Evolutionary conservation across 2,888 invertebrate genomes (phyloP), one percentile per base, ranked within the genome.

Genomic region (Sinodicranocentrus sp.): DNA sequence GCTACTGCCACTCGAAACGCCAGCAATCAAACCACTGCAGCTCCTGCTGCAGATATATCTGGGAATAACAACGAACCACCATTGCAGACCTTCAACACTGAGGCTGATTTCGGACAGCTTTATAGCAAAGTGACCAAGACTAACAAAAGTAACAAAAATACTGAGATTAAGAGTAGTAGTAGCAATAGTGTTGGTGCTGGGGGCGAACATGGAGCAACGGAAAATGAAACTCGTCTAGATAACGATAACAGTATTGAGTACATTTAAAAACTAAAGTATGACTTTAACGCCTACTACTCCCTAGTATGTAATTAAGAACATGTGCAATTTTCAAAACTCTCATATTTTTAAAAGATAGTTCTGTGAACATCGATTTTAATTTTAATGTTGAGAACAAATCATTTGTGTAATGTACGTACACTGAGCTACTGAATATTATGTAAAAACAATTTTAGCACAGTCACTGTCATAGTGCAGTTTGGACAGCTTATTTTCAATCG

Each of bases 201-300:
- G 28, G 59, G 73, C 61, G 28, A 52, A 72, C 71, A 48, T 63
- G 75, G 71, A 48, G 8, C 17, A 21, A 79, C 15, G 23, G 70
- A 19, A 26, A 57, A 54, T 19, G 71, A 39, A 3, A 23, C 73
- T 23, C 61, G 54, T n/a, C 61, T 76, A 33, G 71, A 70, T 26
- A 84, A 83, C 48, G 85, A 87, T 43, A 86, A 83, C 86, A 87
- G 85, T 86, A 87, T 87, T 85, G 87, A 87, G 67, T 87, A 87
- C 52, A 85, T 87, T 65, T 87, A 84, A 68, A 39, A 33, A 33
- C 21, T 17, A 13, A 26, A 33, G 10, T 33, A 33, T 52, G 5
- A 52, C 19, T 52, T 15, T 52, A 43, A 33, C 33, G 10, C 10
- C 3, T 33, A 33, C 33, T 33, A 33, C 33, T 3, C 3, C 33